A percentile compares a stretch with the other conserved stretches of the same genome.
phyloP scores from a whole-genome alignment of 1,140 invertebrate species.

The Octopus sinensis region DNA sequence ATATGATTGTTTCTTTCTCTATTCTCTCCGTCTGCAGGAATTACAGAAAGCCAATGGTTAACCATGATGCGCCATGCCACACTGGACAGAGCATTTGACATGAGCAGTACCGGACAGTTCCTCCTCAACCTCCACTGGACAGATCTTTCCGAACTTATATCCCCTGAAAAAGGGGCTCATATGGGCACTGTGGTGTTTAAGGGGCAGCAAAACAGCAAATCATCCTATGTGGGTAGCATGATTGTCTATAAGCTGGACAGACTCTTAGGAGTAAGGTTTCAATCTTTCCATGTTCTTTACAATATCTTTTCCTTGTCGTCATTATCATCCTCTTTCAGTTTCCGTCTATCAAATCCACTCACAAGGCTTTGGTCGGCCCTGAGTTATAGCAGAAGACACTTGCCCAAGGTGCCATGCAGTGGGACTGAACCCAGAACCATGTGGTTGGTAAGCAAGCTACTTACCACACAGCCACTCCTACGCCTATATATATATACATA shows the following conservation, averaged over 20 bases:
- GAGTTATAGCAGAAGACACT: too few relatives aligned
- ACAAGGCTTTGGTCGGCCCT: too few relatives aligned
- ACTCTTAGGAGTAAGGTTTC: constrained; percentile 43
- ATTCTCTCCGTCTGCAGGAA: constrained; percentile 30
- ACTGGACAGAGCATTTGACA: not conserved
- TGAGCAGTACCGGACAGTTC: constrained; percentile 31
- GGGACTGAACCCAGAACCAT: too few relatives aligned
- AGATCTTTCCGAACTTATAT: not conserved
- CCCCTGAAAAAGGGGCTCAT: not conserved
- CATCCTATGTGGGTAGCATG: constrained; percentile 37
- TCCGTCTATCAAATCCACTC: too few relatives aligned
- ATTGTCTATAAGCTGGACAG: constrained; percentile 43
- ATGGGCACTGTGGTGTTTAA: constrained; percentile 31
- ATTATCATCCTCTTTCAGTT: too few relatives aligned
- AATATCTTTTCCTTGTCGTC: too few relatives aligned
- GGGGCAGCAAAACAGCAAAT: constrained; percentile 35
- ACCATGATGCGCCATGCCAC: constrained; percentile 24
- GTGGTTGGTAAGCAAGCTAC: too few relatives aligned
- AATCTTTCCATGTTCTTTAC: not conserved
- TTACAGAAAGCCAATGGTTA: constrained; percentile 40
- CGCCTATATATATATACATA: too few relatives aligned
- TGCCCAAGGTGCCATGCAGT: too few relatives aligned
- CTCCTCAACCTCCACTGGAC: not conserved
- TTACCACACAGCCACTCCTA: too few relatives aligned
- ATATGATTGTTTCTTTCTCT: not conserved